Evolutionary conservation across 2,113 vertebrate genomes (phyloP), one percentile per base, ranked within the genome.

Genomic region (Smithornis capensis): DNA sequence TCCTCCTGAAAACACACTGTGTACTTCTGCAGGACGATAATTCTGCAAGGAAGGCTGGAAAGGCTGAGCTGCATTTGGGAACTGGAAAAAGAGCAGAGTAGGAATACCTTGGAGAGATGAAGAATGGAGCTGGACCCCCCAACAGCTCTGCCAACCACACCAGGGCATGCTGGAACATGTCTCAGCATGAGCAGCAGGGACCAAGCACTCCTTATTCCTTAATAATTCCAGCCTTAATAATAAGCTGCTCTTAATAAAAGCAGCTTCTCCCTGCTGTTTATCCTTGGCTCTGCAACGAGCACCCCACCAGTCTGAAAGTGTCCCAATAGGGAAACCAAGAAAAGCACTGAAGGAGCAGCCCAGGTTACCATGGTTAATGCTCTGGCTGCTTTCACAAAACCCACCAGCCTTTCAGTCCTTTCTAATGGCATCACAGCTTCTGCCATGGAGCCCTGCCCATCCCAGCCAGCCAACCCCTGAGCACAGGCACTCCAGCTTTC

Each of bases 11-110:
- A 97, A 85, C 95, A 96, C 92, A 96, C 85, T 0, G 71, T 93
- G 88, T 96, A 97, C 82, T 94, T 95, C 85, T 96, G 95, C 88
- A 97, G 31, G 76, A 96, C 62, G 1, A 97, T 93, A 47, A 96
- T 92, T 59, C 95, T 94, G 88, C 94, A 95, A 67, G 74, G 27
- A 9, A 97, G 94, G 92, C 90, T 92, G 79, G 94, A 74, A 55
- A 95, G 76, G 44, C 28, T 85, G 24, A 85, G 37, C 44, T 94
- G 90, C 44, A 49, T 53, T 55, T 96, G 88, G 37, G 42, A 29
- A 1, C 95, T 97, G 50, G 75, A 65, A 90, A 96, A 94, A 92
- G 29, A 93, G 71, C 68, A 95, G 67, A 95, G 71, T 38, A 55
- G 69, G 35, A 90, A 68, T 2, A 1, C 69, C 55, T 90, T 47